Evolutionary conservation across 2,113 vertebrate genomes (phyloP), one percentile per base, ranked within the genome.

Genomic region (Neoarius graeffei): DNA sequence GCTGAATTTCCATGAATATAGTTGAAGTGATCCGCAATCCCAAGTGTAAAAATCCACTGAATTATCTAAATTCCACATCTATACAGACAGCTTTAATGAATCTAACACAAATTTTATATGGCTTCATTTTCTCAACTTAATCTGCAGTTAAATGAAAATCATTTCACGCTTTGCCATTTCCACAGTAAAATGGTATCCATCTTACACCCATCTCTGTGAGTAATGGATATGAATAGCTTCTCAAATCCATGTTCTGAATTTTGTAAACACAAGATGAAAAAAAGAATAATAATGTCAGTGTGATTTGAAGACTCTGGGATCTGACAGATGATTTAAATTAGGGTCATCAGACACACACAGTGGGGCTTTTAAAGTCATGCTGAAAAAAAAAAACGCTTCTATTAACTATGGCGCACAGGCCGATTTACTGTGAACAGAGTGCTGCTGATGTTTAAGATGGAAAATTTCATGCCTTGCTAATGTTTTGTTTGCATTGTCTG

Each of bases 401-500:
- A 85, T 86, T 76, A 83, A 79, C 57, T 86, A 42, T 25, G 67
- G 82, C 79, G 80, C 74, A 56, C 66, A 15, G 74, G 62, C 67
- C 25, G 59, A 14, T 48, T 80, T 67, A 69, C 86, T 52, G 77
- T 52, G 42, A 69, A 79, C 80, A n/a, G 48, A 59, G 56, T 48
- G 25, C 77, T 66, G 77, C 86, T 48, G 50, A 85, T 82, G 60
- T 59, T 56, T 5, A 67, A 84, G 81, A 84, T 90, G 81, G 87
- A 90, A 86, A 77, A 86, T 84, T 60, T 86, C 84, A 86, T 88
- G 87, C 81, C 81, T 59, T 7, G 27, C 84, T 86, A 85, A 84
- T 86, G 71, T 73, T 74, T 83, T 87, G 86, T 88, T 88, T 88
- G 86, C 59, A 66, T 76, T 71, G 84, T 80, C 14, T 71, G 52